Conservation (phyloP, 2,888 invertebrate genomes). For the Caenorhabditis sp. region DNA sequence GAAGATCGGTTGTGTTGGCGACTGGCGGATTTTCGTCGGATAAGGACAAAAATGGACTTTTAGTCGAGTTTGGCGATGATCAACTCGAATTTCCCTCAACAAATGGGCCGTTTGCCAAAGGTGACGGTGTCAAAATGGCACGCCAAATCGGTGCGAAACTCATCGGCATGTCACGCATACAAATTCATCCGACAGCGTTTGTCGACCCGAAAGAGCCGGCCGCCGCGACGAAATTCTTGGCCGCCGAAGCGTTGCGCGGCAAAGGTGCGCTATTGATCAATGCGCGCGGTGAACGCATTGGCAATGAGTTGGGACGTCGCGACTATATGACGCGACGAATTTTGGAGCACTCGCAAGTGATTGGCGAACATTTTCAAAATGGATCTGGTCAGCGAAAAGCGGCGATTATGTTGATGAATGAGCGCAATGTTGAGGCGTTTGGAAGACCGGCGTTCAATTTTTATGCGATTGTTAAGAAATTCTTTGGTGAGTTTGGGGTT, state of each 20-base stretch:
- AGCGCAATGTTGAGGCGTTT: conserved; percentile 62
- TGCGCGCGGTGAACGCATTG: conserved; percentile 65
- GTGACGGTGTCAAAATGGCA: conserved; percentile 69
- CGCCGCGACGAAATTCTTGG: conserved; percentile 68
- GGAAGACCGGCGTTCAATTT: conserved; percentile 70
- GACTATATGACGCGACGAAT: conserved; percentile 66
- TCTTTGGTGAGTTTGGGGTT: conserved; percentile 55
- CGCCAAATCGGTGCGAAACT: conserved; percentile 65
- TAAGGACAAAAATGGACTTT: conserved; percentile 55
- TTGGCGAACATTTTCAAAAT: conserved; percentile 38
- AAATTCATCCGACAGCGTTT: conserved; percentile 69
- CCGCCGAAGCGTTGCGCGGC: conserved; percentile 70
- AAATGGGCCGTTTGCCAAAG: conserved; percentile 69
- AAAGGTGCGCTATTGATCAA: conserved; percentile 68
- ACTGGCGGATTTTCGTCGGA: conserved; percentile 71
- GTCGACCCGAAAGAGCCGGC: conserved; percentile 68
- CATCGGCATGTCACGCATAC: conserved; percentile 68
- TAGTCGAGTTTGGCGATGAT: conserved; percentile 64
- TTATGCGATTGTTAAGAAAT: conserved; percentile 68
- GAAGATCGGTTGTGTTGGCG: conserved; percentile 67
- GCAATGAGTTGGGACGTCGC: conserved; percentile 69
- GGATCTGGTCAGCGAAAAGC: conserved; percentile 49
- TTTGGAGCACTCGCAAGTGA: conserved; percentile 55
- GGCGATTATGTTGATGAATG: conserved; percentile 66
- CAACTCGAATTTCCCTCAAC: conserved; percentile 65